Percentiles rank a stretch among this genome's conserved stretches.
These are phyloP conservation scores for Arenaria interpres DNA, from an alignment of 2,113 vertebrate genomes.

Conservation along the genomic window DNA sequence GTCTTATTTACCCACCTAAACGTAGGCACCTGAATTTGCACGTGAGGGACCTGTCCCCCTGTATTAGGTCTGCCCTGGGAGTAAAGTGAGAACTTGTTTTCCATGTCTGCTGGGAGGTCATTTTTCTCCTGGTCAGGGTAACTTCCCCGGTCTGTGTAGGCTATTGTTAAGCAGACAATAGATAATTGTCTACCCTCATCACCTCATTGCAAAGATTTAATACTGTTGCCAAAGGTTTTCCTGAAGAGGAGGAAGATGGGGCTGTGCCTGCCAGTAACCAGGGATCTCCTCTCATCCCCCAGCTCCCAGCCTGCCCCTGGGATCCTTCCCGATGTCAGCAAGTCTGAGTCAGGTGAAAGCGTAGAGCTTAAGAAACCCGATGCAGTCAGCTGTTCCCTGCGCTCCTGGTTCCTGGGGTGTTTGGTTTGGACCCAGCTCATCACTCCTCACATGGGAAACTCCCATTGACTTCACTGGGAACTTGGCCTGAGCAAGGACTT, in stretches of 20 bases:
- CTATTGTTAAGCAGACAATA: constrained; percentile 14
- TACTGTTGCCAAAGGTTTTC: neutral
- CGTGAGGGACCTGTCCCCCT: neutral
- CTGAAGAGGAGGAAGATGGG: constrained; percentile 14
- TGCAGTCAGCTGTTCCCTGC: constrained; percentile 6
- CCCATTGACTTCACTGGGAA: constrained; percentile 14
- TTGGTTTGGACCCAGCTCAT: constrained; percentile 27
- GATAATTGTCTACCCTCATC: neutral
- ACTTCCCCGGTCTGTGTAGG: neutral
- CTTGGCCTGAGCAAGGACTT: neutral
- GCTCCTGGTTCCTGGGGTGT: neutral
- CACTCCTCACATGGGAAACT: neutral
- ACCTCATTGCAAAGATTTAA: neutral
- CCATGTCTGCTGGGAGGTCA: neutral
- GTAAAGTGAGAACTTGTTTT: neutral
- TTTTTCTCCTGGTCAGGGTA: neutral
- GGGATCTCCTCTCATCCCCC: neutral
- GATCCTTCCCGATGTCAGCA: neutral
- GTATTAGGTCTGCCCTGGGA: neutral
- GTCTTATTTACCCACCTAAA: neutral
- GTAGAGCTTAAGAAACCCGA: neutral
- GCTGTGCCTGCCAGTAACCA: neutral
- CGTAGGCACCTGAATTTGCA: neutral
- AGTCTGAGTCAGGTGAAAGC: constrained; percentile 21
- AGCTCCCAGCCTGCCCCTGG: neutral